Evolutionary conservation across 2,888 invertebrate species (phyloP).

Genomic region (Himalopsyche anomala): DNA sequence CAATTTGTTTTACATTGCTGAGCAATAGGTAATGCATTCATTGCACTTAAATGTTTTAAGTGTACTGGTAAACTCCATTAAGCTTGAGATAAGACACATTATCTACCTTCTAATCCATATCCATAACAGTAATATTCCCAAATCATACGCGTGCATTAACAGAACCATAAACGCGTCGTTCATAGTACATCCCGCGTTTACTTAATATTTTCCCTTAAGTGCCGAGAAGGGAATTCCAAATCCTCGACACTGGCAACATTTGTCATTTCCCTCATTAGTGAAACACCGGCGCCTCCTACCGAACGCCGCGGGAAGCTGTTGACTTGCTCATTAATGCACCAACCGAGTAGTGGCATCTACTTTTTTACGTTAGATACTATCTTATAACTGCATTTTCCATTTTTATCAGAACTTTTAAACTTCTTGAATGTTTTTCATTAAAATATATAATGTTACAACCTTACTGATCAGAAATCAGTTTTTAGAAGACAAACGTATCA

Average conservation of each 20-base stretch:
- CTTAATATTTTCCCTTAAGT: conserved; percentile 29
- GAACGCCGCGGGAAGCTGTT: conserved; percentile 1
- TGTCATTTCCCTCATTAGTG: conserved; percentile 26
- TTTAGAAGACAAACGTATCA: no score
- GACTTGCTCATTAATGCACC: conserved; percentile 16
- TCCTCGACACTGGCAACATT: conserved; percentile 6
- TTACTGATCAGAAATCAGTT: no score
- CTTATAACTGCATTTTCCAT: background rate
- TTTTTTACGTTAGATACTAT: background rate
- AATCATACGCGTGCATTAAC: conserved; percentile 9
- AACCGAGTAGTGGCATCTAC: background rate
- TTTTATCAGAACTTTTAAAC: background rate
- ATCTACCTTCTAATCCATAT: conserved; percentile 10
- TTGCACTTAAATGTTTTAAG: background rate
- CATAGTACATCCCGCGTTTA: conserved; percentile 1
- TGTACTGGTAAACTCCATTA: background rate
- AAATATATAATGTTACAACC: no score
- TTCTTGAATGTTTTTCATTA: background rate
- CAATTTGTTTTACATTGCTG: no score
- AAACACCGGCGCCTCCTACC: conserved; percentile 30
- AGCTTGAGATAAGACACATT: background rate
- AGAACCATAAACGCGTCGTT: conserved; percentile 22
- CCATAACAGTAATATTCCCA: conserved; percentile 14
- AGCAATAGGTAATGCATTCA: no score
- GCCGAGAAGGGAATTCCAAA: conserved; percentile 16